Percentiles rank a stretch among this genome's conserved stretches.
Evolutionary conservation across 1,140 invertebrate genomes (phyloP).

Genomic region (Lordiphosa collinella): DNA sequence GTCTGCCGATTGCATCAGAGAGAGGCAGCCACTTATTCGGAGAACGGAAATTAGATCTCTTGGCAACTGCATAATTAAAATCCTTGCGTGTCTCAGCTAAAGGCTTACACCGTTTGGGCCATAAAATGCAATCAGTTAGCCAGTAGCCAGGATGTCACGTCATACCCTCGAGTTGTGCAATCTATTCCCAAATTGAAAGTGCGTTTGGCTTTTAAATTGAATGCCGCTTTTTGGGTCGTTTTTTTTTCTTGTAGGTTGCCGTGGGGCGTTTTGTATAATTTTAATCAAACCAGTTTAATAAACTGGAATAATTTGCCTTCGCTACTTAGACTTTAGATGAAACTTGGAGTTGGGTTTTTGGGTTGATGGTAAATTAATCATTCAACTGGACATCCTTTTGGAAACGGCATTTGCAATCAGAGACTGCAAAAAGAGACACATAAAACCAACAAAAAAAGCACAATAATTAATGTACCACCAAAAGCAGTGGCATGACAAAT

Average conservation of each 20-base stretch:
- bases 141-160: conserved; percentile 65
- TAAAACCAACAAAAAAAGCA: conserved; percentile 4
- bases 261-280: conserved; percentile 34
- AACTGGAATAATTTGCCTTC: conserved; percentile 46
- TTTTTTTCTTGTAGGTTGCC: conserved; percentile 33
- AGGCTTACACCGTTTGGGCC: conserved; percentile 7
- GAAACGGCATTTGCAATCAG: conserved; percentile 1
- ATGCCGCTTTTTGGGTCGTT: conserved; percentile 7
- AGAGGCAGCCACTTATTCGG: conserved; percentile 14
- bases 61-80: conserved; percentile 58
- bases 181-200: conserved; percentile 34
- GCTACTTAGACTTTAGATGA: conserved; percentile 16
- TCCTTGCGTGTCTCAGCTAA: conserved; percentile 45
- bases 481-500: conserved; percentile 42
- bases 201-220: conserved; percentile 29
- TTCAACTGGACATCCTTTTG: conserved; percentile 49
- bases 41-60: conserved; percentile 68
- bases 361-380: conserved; percentile 43
- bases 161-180: conserved; percentile 57
- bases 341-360: background rate
- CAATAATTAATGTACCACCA: conserved; percentile 17
- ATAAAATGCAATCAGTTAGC: conserved; percentile 56
- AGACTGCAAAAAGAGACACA: background rate
- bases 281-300: conserved; percentile 49
- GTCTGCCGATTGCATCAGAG: conserved; percentile 36